Evolutionary conservation across 2,888 invertebrate species (phyloP).

Genomic region (Melieria crassipennis): DNA sequence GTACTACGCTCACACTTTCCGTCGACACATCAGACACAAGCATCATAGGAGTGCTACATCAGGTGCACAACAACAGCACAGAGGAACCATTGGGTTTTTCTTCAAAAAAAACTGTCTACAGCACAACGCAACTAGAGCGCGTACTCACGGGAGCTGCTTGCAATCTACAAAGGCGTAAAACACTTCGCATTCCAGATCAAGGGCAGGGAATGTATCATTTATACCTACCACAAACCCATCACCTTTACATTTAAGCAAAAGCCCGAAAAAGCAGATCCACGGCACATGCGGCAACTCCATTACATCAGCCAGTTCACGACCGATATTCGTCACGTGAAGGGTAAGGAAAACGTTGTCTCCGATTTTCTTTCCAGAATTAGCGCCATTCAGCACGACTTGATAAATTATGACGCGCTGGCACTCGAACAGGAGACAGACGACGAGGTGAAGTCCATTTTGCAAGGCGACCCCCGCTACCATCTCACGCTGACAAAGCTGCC

Average conservation of each 20-base stretch:
- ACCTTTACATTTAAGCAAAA: slow-evolving; percentile 32
- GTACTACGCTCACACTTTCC: slow-evolving; percentile 20
- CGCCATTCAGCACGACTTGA: background rate
- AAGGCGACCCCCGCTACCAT: background rate
- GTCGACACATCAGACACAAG: slow-evolving; percentile 34
- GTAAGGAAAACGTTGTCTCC: slow-evolving; percentile 12
- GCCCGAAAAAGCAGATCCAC: slow-evolving; percentile 26
- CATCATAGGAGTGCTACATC: slow-evolving; percentile 36
- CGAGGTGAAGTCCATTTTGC: slow-evolving; percentile 14
- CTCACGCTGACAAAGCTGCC: slow-evolving; percentile 8
- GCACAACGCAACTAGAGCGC: slow-evolving; percentile 57
- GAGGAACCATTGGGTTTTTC: slow-evolving; percentile 60
- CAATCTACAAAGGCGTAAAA: slow-evolving; percentile 56
- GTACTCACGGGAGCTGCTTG: slow-evolving; percentile 61
- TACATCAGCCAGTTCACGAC: slow-evolving; percentile 27
- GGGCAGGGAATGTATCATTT: slow-evolving; percentile 52
- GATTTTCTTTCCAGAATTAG: slow-evolving; percentile 22
- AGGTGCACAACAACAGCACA: slow-evolving; percentile 41
- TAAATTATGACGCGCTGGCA: slow-evolving; percentile 18
- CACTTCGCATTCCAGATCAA: slow-evolving; percentile 61
- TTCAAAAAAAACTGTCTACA: slow-evolving; percentile 53
- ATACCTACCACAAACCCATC: slow-evolving; percentile 50
- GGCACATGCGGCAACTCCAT: slow-evolving; percentile 24
- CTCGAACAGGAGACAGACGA: slow-evolving; percentile 18
- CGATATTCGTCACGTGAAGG: slow-evolving; percentile 16